Evolutionary conservation across 1,140 invertebrate genomes (phyloP).

Genomic region (Helicorthomorpha holstii): DNA sequence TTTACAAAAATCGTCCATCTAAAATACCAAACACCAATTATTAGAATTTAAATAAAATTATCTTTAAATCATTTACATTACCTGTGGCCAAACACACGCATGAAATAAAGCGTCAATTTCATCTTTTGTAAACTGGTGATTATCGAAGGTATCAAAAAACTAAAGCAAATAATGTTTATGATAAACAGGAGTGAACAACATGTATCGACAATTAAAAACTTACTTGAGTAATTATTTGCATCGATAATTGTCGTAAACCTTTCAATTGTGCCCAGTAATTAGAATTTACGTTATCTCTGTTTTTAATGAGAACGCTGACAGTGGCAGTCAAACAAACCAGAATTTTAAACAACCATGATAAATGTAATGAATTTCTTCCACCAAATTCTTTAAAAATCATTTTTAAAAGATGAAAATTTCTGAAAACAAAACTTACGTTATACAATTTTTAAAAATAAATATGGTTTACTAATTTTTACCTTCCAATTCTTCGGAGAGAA

Average conservation of each 20-base stretch:
- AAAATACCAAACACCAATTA: background rate
- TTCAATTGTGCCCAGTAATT: constrained; percentile 36
- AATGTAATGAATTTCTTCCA: constrained; percentile 44
- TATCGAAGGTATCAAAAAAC: constrained; percentile 63
- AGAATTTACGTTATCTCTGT: constrained; percentile 18
- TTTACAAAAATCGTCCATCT: background rate
- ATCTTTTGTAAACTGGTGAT: constrained; percentile 46
- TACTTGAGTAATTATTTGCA: constrained; percentile 22
- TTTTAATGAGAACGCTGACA: constrained; percentile 36
- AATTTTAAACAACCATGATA: constrained; percentile 52
- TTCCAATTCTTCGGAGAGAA: too few relatives aligned
- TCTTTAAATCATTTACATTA: constrained; percentile 28
- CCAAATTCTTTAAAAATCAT: constrained; percentile 73
- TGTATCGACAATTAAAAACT: constrained; percentile 3
- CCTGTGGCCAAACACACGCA: constrained; percentile 59
- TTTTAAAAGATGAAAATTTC: too few relatives aligned
- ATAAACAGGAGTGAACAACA: constrained; percentile 9
- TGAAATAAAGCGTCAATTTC: constrained; percentile 61
- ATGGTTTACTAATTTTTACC: too few relatives aligned
- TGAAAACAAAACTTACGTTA: too few relatives aligned
- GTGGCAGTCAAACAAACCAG: constrained; percentile 48
- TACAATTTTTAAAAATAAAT: too few relatives aligned
- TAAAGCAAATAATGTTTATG: too few relatives aligned
- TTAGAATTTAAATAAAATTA: background rate
- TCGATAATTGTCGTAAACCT: constrained; percentile 32